Evolutionary conservation across 35 echinoderm and acorn worm species (phyloP), one percentile per base, ranked within the genome.

Genomic region (Heliocidaris erythrogramma): DNA sequence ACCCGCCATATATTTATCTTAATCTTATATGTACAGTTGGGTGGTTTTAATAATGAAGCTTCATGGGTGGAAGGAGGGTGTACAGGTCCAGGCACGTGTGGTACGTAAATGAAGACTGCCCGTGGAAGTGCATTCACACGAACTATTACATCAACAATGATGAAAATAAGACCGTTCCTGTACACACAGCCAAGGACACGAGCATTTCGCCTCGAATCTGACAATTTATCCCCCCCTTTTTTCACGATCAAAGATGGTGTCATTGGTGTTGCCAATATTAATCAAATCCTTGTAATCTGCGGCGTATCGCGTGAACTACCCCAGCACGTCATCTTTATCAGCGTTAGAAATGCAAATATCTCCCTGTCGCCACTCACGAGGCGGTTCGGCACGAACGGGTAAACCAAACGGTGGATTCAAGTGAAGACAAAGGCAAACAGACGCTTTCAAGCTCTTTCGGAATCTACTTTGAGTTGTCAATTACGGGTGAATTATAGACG

Each of bases 401-500:
- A 89, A 89, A 89, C 47, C 87, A 89, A 89, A 89, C 32, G 35
- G 87, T 89, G 87, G 31, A 48, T 24, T 89, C 87, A 48, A n/a
- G 47, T 32, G 87, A 32, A 89, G 18, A 47, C 31, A 48, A 89
- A 30, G 31, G 87, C 87, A 89, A 89, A 89, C 87, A 89, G 7
- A 89, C 31, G 18, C 87, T 89, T 27, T 89, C 87, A 89, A 32
- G 31, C 87, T 89, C 47, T 89, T 89, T 89, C 87, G 47, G 47
- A 89, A 47, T 48, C 31, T 48, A 32, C 87, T 89, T 47, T 89
- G 87, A 89, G 87, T 89, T 89, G 87, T 89, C 87, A 89, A 89
- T 89, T 89, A 89, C 87, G 30, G 31, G 31, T 89, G 87, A 89
- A 89, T 89, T 89, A 89, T 48, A 89, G 32, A 48, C 87, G 47